Conservation (phyloP, 2,113 vertebrate genomes). For the Lepisosteus oculatus region DNA sequence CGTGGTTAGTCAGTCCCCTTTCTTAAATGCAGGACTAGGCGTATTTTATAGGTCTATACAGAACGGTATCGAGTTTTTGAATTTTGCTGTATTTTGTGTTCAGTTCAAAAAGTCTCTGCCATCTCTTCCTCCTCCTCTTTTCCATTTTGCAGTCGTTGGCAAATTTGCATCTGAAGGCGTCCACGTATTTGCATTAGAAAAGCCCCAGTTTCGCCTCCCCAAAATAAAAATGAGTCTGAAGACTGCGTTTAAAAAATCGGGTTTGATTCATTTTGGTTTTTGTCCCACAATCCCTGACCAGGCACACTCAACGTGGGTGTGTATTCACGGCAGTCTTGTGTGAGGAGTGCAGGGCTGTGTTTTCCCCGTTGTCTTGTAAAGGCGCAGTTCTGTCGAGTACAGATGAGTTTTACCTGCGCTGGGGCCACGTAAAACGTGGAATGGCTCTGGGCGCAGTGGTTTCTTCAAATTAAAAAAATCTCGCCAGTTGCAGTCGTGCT, state of each 20-base stretch:
- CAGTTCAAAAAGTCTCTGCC: constrained; percentile 4
- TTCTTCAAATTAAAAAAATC: no score
- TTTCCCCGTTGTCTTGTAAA: no score
- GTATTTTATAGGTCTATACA: neutral
- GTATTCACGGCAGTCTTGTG: neutral
- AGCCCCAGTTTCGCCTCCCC: neutral
- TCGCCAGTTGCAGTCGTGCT: no score
- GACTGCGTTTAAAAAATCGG: neutral
- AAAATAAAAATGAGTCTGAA: neutral
- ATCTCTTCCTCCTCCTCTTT: neutral
- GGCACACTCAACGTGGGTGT: neutral
- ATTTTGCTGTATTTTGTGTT: neutral
- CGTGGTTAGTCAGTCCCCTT: neutral
- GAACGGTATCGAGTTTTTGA: neutral
- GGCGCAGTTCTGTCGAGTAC: no score
- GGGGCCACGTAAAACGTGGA: no score
- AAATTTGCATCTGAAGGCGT: neutral
- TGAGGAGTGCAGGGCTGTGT: no score
- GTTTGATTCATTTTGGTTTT: neutral
- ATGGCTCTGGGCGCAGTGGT: no score
- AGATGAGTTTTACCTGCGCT: no score
- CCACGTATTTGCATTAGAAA: neutral
- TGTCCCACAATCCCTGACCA: neutral
- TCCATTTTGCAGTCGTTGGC: neutral
- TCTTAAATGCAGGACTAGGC: neutral